Percentiles rank a stretch among this genome's conserved stretches.
These are phyloP conservation scores for Rhinophrynus dorsalis DNA, from an alignment of 2,797 vertebrate species.

Conservation along the genomic window DNA sequence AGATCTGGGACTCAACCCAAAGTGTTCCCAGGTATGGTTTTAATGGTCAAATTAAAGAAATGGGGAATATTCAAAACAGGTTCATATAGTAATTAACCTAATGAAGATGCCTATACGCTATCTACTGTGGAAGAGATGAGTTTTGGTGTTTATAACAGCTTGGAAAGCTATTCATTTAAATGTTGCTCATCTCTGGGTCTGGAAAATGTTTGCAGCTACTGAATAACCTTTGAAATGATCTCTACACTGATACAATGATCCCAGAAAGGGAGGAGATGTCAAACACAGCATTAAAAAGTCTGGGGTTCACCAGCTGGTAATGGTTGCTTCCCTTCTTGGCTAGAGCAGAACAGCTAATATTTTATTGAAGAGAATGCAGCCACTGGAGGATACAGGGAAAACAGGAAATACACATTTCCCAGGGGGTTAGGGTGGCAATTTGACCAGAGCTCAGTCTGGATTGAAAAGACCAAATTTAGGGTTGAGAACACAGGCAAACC, in stretches of 20 bases:
- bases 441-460: constrained; percentile 21
- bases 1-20: too few species aligned
- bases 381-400: constrained; percentile 54
- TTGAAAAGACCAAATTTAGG: neutral
- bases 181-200: too few species aligned
- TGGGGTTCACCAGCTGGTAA: constrained; percentile 56
- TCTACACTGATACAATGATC: neutral
- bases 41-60: too few species aligned
- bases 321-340: constrained; percentile 54
- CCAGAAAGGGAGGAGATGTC: constrained; percentile 51
- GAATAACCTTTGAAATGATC: too few species aligned
- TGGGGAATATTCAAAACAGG: too few species aligned
- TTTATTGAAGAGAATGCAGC: constrained; percentile 67
- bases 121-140: too few species aligned
- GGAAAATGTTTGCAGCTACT: too few species aligned
- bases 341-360: constrained; percentile 61
- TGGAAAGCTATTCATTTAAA: too few species aligned
- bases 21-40: too few species aligned
- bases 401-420: constrained; percentile 68
- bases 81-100: too few species aligned
- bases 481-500: neutral
- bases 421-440: neutral
- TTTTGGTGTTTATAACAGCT: too few species aligned
- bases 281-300: constrained; percentile 60
- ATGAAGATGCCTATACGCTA: too few species aligned